Base-by-base conservation (phyloP, 1,140 invertebrate genomes). In the Elysia chlorotica region DNA sequence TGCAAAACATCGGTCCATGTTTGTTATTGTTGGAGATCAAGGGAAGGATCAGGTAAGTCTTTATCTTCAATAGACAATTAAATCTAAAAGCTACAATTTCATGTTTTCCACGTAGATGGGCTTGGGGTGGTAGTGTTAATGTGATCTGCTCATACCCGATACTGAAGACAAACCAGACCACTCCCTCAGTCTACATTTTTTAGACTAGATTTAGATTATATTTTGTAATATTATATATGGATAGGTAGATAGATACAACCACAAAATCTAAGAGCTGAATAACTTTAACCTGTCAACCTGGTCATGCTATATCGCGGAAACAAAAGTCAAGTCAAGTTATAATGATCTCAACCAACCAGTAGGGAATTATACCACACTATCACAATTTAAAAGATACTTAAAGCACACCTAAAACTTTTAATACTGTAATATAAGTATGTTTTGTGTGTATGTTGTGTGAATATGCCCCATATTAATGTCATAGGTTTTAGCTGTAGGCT, bases 11-110 rank as follows among this genome's bases (percentile, higher is more conserved):
- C 90, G 91, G 48, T 96, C 95, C 31, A 92, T 99, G 91, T 96
- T 99, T 89, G 91, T 96, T 37, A 89, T 99, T 68, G 94, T 99
- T 37, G 98, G 98, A 3, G 96, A 99, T 83, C 98, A 98, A 91
- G 94, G 93, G 31, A 91, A 92, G 86, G 97, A 99, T 90, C 97
- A 99, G 90, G 96, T 96, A 90, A 82, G 30, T 41, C 3, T 25
- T 63, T 14, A 31, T 17, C 30, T 31, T 63, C 25, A 17, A 28
- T 59, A 59, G 25, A 21, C 25, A 6, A 17, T 17, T 59, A 59
- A 10, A 28, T 28, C 10, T 10, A 17, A 28, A 10, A 59, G 10
- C 25, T 48, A 48, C 10, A 48, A 48, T 10, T 59, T 21, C 25
- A 28, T 10, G 25, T 59, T 17, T 59, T 14, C n/a, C 10, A n/a